phyloP scores from a whole-genome alignment of 2,888 invertebrate species.

The Rhagonycha lutea region DNA sequence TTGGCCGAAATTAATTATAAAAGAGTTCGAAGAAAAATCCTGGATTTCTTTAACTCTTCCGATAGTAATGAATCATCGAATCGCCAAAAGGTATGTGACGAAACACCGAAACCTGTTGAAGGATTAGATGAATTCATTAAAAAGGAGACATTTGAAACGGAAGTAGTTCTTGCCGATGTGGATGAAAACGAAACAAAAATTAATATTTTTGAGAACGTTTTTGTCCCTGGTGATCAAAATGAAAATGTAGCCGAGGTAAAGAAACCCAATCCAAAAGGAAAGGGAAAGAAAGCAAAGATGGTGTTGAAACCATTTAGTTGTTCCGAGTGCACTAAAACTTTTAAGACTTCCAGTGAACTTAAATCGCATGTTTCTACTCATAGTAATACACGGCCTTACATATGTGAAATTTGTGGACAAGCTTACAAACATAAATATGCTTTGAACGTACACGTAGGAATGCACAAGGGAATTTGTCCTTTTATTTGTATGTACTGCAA shows the following conservation, averaged over 20 bases:
- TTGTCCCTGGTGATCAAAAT: not conserved
- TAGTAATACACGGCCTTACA: conserved; percentile 43
- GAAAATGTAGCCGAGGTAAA: not conserved
- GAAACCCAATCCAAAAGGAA: conserved; percentile 4
- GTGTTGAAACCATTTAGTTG: conserved; percentile 38
- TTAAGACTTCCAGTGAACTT: conserved; percentile 43
- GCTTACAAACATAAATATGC: conserved; percentile 58
- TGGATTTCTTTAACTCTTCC: conserved; percentile 8
- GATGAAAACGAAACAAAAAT: not conserved
- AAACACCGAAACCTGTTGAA: not conserved
- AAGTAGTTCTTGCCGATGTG: not conserved
- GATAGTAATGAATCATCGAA: not conserved
- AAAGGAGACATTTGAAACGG: not conserved
- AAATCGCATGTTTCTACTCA: conserved; percentile 44
- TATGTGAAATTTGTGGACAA: conserved; percentile 60
- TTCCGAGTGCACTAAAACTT: conserved; percentile 42
- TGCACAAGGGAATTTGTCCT: conserved; percentile 58
- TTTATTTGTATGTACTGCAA: conserved; percentile 57
- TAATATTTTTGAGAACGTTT: not conserved
- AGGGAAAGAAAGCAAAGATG: conserved; percentile 23
- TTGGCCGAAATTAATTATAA: conserved; percentile 35
- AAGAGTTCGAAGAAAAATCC: conserved; percentile 30
- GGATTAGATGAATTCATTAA: not conserved
- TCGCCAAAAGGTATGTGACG: not conserved
- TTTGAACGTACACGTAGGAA: conserved; percentile 57